Base-by-base conservation (phyloP, 2,888 invertebrate species). In the Trissonchulus sp. region DNA sequence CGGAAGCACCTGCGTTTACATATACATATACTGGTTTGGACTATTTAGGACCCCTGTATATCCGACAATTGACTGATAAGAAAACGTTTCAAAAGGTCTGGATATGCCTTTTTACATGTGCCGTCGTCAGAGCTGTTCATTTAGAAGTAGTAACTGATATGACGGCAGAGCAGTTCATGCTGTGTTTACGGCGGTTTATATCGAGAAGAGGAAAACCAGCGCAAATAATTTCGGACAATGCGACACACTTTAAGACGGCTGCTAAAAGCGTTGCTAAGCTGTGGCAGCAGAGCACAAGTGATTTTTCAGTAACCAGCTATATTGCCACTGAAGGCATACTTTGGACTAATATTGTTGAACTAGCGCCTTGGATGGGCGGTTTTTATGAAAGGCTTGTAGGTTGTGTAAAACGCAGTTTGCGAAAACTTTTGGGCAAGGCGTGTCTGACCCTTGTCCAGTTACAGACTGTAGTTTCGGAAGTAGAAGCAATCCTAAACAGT, bases 81-180 rank as follows among this genome's bases (percentile, higher is more conserved):
- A n/a, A n/a, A n/a, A n/a, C n/a, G n/a, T n/a, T n/a, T n/a, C n/a
- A n/a, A n/a, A 81, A 81, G 62, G 37, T 68, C 1, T 85, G 82
- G 81, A 79, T 86, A n/a, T 78, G 80, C 23, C 63, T 86, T 2
- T 83, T 82, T 74, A 85, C 85, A 0, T 86, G 85, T 80, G 83
- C 85, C 0, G 79, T 84, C 0, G 85, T 83, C 48, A 76, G 84
- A 23, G 81, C 82, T 0, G 78, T 85, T 2, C 84, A 85, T 77
- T 77, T 87, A n/a, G 85, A 86, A 78, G 34, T 84, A 1, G 79
- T 83, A 0, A 76, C 76, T 0, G 79, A 81, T 3, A 76, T 85
- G 28, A 80, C 80, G 1, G 81, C 84, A 0, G 74, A 78, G 2
- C 76, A 78, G 28, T 85, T 85, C 76, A 31, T 85, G 15, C 77